These are phyloP conservation scores for Epinephelus cyanopodus DNA, from an alignment of 2,113 vertebrate genomes.

Conservation along the genomic window DNA sequence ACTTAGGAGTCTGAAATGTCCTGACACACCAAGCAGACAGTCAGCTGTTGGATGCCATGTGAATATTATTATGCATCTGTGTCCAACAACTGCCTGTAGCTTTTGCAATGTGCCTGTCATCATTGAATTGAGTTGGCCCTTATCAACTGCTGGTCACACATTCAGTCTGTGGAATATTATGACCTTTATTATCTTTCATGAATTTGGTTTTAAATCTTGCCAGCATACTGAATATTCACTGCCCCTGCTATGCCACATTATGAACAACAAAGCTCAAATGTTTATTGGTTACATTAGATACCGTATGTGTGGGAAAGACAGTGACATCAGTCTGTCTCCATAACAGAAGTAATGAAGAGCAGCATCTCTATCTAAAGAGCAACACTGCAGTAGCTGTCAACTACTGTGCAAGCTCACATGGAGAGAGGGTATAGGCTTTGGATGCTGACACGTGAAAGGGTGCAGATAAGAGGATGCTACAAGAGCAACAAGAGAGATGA, in stretches of 20 bases:
- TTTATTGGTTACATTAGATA: background rate
- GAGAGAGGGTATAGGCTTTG: slow-evolving; percentile 38
- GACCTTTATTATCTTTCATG: background rate
- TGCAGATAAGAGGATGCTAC: slow-evolving; percentile 68
- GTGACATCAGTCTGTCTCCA: background rate
- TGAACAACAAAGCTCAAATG: background rate
- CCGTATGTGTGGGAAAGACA: background rate
- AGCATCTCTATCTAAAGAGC: slow-evolving; percentile 48
- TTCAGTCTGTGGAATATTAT: slow-evolving; percentile 1
- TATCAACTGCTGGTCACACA: background rate
- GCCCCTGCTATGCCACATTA: background rate
- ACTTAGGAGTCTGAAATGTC: background rate
- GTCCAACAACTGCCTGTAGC: background rate
- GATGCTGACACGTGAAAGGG: slow-evolving; percentile 67
- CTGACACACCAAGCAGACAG: background rate
- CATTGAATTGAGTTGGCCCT: background rate
- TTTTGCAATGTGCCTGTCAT: background rate
- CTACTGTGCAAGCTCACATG: slow-evolving; percentile 56
- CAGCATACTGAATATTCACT: background rate
- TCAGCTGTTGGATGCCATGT: background rate
- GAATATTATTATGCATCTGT: background rate
- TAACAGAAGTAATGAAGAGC: slow-evolving; percentile 35
- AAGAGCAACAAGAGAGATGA: slow-evolving; percentile 51
- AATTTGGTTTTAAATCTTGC: background rate
- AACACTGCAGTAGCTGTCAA: slow-evolving; percentile 53